A percentile compares a stretch with the other conserved stretches of the same genome.
phyloP scores from a whole-genome alignment of 2,888 invertebrate genomes.

The Nematopogon swammerdamellus region DNA sequence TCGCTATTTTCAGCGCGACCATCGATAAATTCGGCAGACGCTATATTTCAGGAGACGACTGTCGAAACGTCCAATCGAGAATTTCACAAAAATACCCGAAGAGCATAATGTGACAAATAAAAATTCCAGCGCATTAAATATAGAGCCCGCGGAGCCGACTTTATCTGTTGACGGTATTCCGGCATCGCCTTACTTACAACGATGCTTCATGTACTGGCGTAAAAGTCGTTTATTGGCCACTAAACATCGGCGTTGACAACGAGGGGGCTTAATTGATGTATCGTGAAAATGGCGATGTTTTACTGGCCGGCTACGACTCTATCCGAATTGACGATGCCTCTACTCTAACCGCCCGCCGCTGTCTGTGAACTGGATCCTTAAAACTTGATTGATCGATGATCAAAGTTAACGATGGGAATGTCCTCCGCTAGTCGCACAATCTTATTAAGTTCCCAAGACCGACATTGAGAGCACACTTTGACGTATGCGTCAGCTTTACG shows the following conservation, averaged over 20 bases:
- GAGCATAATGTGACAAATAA: slow-evolving; percentile 37
- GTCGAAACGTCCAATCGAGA: slow-evolving; percentile 25
- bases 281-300: neutral
- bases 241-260: neutral
- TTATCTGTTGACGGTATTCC: neutral
- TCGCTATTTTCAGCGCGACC: neutral
- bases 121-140: slow-evolving; percentile 26
- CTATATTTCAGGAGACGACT: neutral
- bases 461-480: too few species aligned
- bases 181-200: too few species aligned
- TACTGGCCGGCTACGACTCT: too few species aligned
- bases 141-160: neutral
- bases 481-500: too few species aligned
- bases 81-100: slow-evolving; percentile 31
- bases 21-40: neutral
- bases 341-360: neutral
- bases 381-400: neutral
- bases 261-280: neutral
- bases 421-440: neutral
- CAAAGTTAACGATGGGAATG: neutral
- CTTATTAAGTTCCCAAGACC: too few species aligned
- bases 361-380: neutral
- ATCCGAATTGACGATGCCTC: neutral
- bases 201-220: too few species aligned
- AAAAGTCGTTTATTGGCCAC: neutral